Base-by-base conservation (phyloP, 2,888 invertebrate genomes). In the Sinelater perroti region DNA sequence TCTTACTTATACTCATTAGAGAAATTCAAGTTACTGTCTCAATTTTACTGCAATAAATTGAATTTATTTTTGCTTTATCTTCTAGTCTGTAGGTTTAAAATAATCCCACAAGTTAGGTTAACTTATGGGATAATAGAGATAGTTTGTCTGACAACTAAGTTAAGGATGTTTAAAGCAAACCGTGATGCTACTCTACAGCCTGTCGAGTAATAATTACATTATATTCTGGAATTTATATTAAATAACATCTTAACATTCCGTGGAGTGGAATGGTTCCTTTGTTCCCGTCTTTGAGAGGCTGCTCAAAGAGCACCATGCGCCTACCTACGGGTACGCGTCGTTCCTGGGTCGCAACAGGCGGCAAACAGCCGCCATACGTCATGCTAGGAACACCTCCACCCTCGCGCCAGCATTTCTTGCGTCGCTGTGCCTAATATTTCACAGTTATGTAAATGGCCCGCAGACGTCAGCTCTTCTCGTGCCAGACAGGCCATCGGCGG, bases 261-360 rank as follows among this genome's bases (percentile, higher is more conserved):
- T 42, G 30, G 38, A 47, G 35, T 45, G 36, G 35, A 47, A 61
- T 21, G 35, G 45, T 26, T 47, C 47, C 42, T 54, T 61, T 54
- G 53, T 57, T 50, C 46, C 33, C 46, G 21, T 51, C 56, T 60
- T 56, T 56, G 47, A 53, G 58, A 56, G 45, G 46, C 28, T 35
- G 35, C 36, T 24, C 46, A 46, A 54, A 46, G 17, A 36, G 46
- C 38, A 50, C 56, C 51, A 56, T 51, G 60, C 60, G 63, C 60
- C 49, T 60, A 57, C 60, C 51, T 56, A 63, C 61, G 55, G 54
- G 64, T 62, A 59, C 52, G 62, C 57, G 64, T 67, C 67, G 63
- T 67, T 68, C 64, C 58, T 44, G 62, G 49, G 60, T 65, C 66
- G 60, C 68, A 60, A 66, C 68, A 58, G 67, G 67, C 65, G 66